Percentiles rank a stretch among this genome's conserved stretches.
These are phyloP conservation scores for Herminia tarsipennalis DNA, from an alignment of 2,888 invertebrate species.

Conservation along the genomic window DNA sequence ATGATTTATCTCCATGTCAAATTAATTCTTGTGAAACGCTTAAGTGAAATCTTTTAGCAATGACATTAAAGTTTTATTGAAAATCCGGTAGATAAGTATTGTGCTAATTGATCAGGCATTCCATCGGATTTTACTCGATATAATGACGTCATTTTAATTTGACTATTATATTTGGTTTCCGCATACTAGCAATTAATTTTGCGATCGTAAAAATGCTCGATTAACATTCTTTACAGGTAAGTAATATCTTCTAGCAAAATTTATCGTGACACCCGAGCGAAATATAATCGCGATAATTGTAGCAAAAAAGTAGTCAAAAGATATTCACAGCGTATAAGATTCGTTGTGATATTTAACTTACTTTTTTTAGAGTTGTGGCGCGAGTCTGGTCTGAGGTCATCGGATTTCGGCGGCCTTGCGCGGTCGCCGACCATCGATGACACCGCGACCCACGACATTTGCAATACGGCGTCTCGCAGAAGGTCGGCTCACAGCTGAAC, in stretches of 20 bases:
- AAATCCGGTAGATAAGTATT: slow-evolving; percentile 27
- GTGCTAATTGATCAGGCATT: slow-evolving; percentile 31
- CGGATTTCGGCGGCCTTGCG: slow-evolving; percentile 79
- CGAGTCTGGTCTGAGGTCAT: slow-evolving; percentile 75
- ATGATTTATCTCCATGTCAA: slow-evolving; percentile 38
- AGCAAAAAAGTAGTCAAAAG: slow-evolving; percentile 22
- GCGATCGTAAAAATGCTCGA: slow-evolving; percentile 24
- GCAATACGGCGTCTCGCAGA: slow-evolving; percentile 49
- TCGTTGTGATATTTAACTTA: slow-evolving; percentile 41
- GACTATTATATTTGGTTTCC: slow-evolving; percentile 33
- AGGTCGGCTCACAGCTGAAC: no score
- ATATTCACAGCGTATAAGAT: slow-evolving; percentile 30
- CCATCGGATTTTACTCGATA: slow-evolving; percentile 25
- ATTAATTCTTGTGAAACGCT: slow-evolving; percentile 45
- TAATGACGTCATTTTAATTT: slow-evolving; percentile 30
- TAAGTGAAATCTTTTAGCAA: slow-evolving; percentile 38
- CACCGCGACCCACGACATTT: slow-evolving; percentile 72
- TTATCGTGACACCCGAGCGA: slow-evolving; percentile 23
- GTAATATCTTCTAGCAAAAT: slow-evolving; percentile 20
- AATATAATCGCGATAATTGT: slow-evolving; percentile 28
- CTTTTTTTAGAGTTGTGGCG: slow-evolving; percentile 53
- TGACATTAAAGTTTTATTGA: slow-evolving; percentile 33
- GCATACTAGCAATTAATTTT: slow-evolving; percentile 34
- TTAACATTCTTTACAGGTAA: slow-evolving; percentile 32
- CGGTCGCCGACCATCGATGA: slow-evolving; percentile 79